These are phyloP conservation scores for Nylanderia fulva DNA, from an alignment of 1,140 invertebrate genomes.

Conservation along the genomic window DNA sequence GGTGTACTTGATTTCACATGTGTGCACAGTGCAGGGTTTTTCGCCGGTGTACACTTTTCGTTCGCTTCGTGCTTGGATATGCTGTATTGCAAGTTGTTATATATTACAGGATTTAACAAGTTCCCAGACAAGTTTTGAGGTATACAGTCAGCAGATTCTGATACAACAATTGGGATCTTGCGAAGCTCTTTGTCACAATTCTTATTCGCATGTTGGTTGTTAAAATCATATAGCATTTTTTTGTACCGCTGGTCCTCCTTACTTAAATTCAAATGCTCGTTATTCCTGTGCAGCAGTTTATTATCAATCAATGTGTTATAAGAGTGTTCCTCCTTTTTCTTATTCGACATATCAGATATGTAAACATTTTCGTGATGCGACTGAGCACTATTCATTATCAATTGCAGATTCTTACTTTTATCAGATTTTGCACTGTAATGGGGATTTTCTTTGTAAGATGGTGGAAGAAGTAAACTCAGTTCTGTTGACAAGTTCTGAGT, in stretches of 20 bases:
- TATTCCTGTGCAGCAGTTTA: not conserved
- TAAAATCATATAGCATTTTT: not conserved
- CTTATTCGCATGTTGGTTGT: not conserved
- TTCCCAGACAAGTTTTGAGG: constrained; percentile 9
- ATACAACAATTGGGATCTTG: not conserved
- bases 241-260: constrained; percentile 19
- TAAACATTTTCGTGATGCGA: not conserved
- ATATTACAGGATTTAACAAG: not conserved
- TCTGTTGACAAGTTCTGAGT: not conserved
- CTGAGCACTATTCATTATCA: not conserved
- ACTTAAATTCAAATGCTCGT: not conserved
- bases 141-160: not conserved
- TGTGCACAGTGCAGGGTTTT: not conserved
- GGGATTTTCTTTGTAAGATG: not conserved
- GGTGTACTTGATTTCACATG: constrained; percentile 1
- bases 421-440: not conserved
- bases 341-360: constrained; percentile 20
- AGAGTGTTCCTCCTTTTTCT: not conserved
- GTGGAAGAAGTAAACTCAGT: not conserved
- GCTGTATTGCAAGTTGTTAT: constrained; percentile 1
- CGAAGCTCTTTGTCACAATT: not conserved
- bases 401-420: not conserved
- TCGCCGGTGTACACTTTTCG: constrained; percentile 31
- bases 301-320: not conserved
- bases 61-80: not conserved